phyloP scores from a whole-genome alignment of 64 coral and sea anemone species.

The Porites australiensis region DNA sequence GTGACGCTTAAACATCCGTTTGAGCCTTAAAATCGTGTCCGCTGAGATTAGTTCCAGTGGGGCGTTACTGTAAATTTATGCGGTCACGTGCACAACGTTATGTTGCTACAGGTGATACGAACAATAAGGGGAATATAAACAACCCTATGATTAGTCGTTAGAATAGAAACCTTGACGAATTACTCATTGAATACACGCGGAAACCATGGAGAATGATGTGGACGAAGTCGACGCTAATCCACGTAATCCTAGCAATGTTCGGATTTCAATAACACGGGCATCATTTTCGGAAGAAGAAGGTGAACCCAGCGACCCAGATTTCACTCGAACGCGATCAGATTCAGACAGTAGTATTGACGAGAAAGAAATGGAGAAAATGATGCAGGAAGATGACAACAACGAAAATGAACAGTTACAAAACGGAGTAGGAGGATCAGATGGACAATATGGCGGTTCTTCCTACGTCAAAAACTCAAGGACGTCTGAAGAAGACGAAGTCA shows the following conservation, averaged over 20 bases:
- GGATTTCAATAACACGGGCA: conserved; percentile 28
- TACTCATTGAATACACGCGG: conserved; percentile 26
- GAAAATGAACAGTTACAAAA: conserved; percentile 71
- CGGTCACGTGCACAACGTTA: not conserved
- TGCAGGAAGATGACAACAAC: conserved; percentile 3
- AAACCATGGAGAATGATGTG: conserved; percentile 55
- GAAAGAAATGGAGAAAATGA: conserved; percentile 53
- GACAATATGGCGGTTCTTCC: not conserved
- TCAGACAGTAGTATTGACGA: conserved; percentile 37
- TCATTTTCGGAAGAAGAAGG: conserved; percentile 28
- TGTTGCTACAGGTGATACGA: conserved; percentile 41
- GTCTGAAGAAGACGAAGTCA: conserved; percentile 51
- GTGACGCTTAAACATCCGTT: no score
- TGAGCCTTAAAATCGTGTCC: not conserved
- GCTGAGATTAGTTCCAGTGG: not conserved
- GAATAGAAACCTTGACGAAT: not conserved
- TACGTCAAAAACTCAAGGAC: not conserved
- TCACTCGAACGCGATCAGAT: not conserved
- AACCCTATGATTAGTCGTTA: not conserved
- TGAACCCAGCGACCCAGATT: conserved; percentile 1
- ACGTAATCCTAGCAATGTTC: conserved; percentile 26
- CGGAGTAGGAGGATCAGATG: not conserved
- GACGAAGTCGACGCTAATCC: conserved; percentile 12
- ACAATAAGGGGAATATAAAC: conserved; percentile 21
- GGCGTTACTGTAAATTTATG: not conserved